Conservation (phyloP, 2,888 invertebrate species). For the Acanthacorydalis orientalis region DNA sequence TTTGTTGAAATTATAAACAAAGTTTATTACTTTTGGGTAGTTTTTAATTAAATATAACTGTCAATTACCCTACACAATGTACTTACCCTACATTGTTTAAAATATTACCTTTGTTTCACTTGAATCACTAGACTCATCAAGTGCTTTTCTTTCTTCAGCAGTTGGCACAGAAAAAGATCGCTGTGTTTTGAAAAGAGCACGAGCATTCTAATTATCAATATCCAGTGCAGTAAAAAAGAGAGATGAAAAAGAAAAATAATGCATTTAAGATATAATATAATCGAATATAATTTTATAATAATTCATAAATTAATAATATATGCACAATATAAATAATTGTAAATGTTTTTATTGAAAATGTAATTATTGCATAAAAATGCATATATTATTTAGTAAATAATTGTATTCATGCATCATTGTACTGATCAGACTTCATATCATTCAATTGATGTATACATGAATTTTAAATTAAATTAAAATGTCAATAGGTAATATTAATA, state of each 20-base stretch:
- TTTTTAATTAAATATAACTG: neutral
- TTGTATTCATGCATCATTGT: no score
- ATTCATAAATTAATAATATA: neutral
- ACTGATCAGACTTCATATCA: no score
- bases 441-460: no score
- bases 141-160: constrained; percentile 53
- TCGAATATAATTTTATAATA: neutral
- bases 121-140: constrained; percentile 19
- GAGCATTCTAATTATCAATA: constrained; percentile 31
- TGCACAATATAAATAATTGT: neutral
- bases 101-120: constrained; percentile 27
- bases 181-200: constrained; percentile 81
- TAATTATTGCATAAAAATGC: no score
- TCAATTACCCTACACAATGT: neutral
- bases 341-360: no score
- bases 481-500: no score
- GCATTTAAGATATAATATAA: no score
- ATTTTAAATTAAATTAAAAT: no score
- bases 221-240: no score
- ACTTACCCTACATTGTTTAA: neutral
- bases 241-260: no score
- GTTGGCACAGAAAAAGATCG: constrained; percentile 86
- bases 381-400: no score
- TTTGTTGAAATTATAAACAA: no score
- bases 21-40: neutral